These are phyloP conservation scores for Bovichtus variegatus DNA, from an alignment of 2,797 vertebrate genomes.

Conservation along the genomic window DNA sequence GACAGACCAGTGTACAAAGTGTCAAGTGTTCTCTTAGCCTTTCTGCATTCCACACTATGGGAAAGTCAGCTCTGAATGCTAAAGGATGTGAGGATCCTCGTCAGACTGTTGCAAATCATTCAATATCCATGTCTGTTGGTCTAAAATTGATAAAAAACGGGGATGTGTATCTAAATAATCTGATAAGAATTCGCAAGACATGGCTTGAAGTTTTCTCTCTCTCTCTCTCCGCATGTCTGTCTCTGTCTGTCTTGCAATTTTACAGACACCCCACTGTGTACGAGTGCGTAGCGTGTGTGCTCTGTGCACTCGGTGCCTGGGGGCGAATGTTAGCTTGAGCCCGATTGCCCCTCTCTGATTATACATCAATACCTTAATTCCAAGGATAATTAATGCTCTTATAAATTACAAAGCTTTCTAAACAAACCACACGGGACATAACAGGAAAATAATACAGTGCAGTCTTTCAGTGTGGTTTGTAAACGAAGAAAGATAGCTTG, in stretches of 20 bases:
- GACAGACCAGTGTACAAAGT: constrained; percentile 60
- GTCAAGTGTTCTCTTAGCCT: constrained; percentile 61
- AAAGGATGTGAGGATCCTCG: constrained; percentile 65
- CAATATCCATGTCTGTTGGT: constrained; percentile 71
- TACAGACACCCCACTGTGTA: constrained; percentile 61
- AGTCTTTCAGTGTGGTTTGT: constrained; percentile 50
- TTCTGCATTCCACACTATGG: constrained; percentile 74
- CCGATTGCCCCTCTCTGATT: constrained; percentile 81
- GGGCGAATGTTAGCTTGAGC: constrained; percentile 72
- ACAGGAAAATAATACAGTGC: constrained; percentile 61
- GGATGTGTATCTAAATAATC: constrained; percentile 75
- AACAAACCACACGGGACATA: constrained; percentile 74
- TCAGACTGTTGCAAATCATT: constrained; percentile 74
- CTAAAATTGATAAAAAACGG: constrained; percentile 63
- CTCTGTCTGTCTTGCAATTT: constrained; percentile 50
- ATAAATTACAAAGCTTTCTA: constrained; percentile 83
- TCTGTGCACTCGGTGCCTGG: constrained; percentile 69
- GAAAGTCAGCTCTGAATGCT: constrained; percentile 68
- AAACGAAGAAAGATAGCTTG: constrained; percentile 54
- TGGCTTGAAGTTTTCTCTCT: constrained; percentile 35
- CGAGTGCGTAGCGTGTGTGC: constrained; percentile 54
- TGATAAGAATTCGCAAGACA: constrained; percentile 68
- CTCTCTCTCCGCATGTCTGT: constrained; percentile 15
- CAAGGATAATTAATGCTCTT: constrained; percentile 83
- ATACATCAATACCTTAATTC: constrained; percentile 84